These are phyloP conservation scores for Atta texana DNA, from an alignment of 1,140 invertebrate genomes.

Conservation along the genomic window DNA sequence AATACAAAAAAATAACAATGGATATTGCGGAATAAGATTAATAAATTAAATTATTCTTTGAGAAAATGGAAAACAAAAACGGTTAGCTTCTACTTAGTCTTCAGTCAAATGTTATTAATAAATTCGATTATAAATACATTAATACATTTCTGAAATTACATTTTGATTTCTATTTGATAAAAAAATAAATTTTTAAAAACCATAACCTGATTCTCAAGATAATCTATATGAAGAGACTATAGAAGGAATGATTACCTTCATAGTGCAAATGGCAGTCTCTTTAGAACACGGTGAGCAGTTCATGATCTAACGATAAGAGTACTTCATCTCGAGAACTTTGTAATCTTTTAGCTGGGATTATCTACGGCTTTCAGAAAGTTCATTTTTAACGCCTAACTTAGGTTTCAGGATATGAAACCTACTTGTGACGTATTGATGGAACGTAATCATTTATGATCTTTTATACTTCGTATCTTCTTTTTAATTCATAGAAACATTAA, in stretches of 20 bases:
- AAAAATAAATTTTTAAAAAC: not conserved
- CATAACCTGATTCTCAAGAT: conserved; percentile 20
- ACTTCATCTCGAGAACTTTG: conserved; percentile 42
- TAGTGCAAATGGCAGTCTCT: conserved; percentile 31
- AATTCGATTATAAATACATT: not conserved
- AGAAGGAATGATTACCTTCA: conserved; percentile 19
- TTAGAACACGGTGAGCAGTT: conserved; percentile 37
- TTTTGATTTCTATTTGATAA: not conserved
- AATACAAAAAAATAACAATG: too few species aligned
- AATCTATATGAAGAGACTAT: not conserved
- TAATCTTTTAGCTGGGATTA: conserved; percentile 53
- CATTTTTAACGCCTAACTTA: conserved; percentile 7
- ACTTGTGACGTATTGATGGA: conserved; percentile 20
- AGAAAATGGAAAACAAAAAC: too few species aligned
- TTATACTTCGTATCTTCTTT: not conserved
- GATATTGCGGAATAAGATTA: too few species aligned
- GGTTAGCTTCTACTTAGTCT: too few species aligned
- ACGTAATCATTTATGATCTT: conserved; percentile 27
- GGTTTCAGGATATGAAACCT: conserved; percentile 43
- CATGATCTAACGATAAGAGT: conserved; percentile 52
- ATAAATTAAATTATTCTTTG: too few species aligned
- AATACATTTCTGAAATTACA: not conserved
- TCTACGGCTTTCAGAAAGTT: conserved; percentile 36
- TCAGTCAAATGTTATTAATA: too few species aligned
- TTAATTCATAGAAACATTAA: not conserved